Percentiles rank a stretch among this genome's conserved stretches.
Conservation (phyloP, 2,797 vertebrate genomes). For the Mycteria americana region DNA sequence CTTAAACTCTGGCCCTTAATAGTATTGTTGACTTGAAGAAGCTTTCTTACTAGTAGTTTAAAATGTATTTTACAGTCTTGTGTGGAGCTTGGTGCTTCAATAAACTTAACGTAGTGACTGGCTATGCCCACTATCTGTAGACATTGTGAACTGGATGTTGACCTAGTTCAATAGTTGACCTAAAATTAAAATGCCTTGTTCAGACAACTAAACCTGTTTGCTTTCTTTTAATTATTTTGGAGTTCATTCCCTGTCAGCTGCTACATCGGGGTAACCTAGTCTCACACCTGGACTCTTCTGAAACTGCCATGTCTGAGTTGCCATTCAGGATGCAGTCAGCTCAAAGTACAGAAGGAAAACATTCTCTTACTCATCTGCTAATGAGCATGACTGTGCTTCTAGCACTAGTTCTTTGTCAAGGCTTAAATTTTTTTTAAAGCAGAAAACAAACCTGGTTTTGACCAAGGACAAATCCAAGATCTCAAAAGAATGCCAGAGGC, state of each 20-base stretch:
- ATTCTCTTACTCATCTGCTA: not conserved
- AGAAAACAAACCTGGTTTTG: not conserved
- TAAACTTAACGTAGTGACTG: slow-evolving; percentile 71
- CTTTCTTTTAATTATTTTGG: slow-evolving; percentile 70
- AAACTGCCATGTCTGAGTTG: not conserved
- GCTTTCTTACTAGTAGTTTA: slow-evolving; percentile 70
- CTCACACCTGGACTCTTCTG: slow-evolving; percentile 21
- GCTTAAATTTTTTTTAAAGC: not conserved
- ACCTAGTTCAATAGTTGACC: slow-evolving; percentile 72
- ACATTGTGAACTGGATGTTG: slow-evolving; percentile 71
- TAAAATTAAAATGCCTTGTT: slow-evolving; percentile 73
- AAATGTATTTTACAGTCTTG: slow-evolving; percentile 72
- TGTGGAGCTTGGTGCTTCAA: slow-evolving; percentile 71
- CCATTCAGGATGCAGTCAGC: not conserved
- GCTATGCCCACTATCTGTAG: slow-evolving; percentile 71
- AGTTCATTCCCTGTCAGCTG: slow-evolving; percentile 59
- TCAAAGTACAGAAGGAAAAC: not conserved
- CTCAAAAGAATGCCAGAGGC: not conserved
- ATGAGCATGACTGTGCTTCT: not conserved
- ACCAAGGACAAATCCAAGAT: not conserved
- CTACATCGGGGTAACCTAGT: slow-evolving; percentile 37
- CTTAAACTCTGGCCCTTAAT: slow-evolving; percentile 66
- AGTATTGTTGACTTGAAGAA: slow-evolving; percentile 69
- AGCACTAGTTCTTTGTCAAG: not conserved
- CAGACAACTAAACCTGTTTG: slow-evolving; percentile 70